Evolutionary conservation across 2,888 invertebrate species (phyloP).

Genomic region (Campoplex nolae): DNA sequence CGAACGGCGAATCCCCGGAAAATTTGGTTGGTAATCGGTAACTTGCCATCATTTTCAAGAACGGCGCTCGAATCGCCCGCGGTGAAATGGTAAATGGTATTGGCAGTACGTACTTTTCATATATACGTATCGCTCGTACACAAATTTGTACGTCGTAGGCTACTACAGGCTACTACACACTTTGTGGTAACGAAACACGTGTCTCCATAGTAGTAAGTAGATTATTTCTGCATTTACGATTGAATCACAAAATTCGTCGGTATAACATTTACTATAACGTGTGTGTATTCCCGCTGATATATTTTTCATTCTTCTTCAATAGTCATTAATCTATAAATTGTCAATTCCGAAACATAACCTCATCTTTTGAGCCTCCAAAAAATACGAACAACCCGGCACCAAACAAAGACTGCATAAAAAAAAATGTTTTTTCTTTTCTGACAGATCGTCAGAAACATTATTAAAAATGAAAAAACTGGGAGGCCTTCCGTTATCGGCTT

Average conservation of each 20-base stretch:
- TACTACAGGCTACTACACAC: no score
- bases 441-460: background rate
- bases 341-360: constrained; percentile 31
- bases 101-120: no score
- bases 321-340: background rate
- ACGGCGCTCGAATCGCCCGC: background rate
- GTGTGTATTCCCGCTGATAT: background rate
- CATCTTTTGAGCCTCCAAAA: background rate
- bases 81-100: background rate
- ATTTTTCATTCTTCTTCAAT: background rate
- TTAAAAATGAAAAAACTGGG: constrained; percentile 35
- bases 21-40: no score
- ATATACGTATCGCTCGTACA: no score
- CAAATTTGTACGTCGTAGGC: no score
- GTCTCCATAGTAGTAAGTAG: background rate
- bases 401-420: background rate
- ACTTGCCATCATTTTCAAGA: background rate
- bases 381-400: background rate
- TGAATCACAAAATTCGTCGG: background rate
- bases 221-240: constrained; percentile 10
- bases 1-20: no score
- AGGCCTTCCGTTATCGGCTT: constrained; percentile 72
- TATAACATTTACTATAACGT: background rate
- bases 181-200: background rate
- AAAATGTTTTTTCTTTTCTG: background rate